phyloP scores from a whole-genome alignment of 2,113 vertebrate species.

The Bos indicus region DNA sequence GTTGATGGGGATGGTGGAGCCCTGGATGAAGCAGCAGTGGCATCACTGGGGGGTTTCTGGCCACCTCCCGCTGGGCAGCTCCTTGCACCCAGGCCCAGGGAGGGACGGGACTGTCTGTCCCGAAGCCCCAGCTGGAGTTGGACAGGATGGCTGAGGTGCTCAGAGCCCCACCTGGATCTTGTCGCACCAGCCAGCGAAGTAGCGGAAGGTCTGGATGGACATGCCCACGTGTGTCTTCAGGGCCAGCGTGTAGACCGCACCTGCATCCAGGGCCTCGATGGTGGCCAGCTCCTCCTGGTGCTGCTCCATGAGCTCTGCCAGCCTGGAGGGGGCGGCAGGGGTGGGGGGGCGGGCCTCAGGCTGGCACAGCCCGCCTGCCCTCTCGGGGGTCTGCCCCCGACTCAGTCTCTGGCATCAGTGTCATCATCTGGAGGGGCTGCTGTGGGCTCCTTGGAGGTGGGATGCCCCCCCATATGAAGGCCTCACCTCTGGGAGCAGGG shows the following conservation, averaged over 20 bases:
- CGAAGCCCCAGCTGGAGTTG: rapidly evolving
- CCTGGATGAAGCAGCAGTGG: constrained; percentile 66
- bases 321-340: constrained; percentile 50
- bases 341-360: rapidly evolving
- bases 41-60: not conserved
- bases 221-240: constrained; percentile 89
- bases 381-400: not conserved
- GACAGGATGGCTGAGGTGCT: not conserved
- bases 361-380: rapidly evolving
- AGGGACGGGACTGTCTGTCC: not conserved
- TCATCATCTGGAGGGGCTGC: not conserved
- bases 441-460: not conserved
- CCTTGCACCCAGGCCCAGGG: not conserved
- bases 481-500: not conserved
- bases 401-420: not conserved
- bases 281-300: constrained; percentile 88
- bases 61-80: not conserved
- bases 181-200: constrained; percentile 91
- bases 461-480: not conserved
- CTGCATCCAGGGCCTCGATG: constrained; percentile 86
- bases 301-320: constrained; percentile 89
- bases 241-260: constrained; percentile 88
- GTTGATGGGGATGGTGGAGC: constrained; percentile 88
- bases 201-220: constrained; percentile 89
- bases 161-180: constrained; percentile 84